Percentiles rank a stretch among this genome's conserved stretches.
phyloP scores from a whole-genome alignment of 2,113 vertebrate genomes.

The Megaceryle torquata region DNA sequence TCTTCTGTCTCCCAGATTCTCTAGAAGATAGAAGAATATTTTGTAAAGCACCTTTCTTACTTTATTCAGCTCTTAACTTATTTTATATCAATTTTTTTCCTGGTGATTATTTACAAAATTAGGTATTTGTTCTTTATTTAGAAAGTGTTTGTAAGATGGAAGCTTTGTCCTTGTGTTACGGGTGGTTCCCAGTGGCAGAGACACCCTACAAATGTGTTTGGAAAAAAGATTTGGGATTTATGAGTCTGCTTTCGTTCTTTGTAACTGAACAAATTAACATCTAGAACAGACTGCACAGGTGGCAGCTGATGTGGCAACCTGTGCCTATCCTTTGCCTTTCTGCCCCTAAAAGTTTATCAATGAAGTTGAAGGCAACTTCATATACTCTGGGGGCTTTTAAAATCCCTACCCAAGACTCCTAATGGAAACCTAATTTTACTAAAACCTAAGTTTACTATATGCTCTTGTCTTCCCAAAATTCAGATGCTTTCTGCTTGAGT shows the following conservation, averaged over 20 bases:
- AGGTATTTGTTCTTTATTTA: not conserved
- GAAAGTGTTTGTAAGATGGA: not conserved
- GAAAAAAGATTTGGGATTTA: not conserved
- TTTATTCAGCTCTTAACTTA: not conserved
- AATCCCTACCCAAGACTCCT: not conserved
- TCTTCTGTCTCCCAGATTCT: not conserved
- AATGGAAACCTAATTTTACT: not conserved
- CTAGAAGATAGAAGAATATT: not conserved
- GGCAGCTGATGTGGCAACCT: not conserved
- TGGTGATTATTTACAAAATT: not conserved
- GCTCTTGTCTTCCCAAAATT: not conserved
- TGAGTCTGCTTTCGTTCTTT: not conserved
- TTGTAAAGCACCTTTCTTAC: not conserved
- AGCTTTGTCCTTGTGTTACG: not conserved
- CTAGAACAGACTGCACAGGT: not conserved
- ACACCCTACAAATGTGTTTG: not conserved
- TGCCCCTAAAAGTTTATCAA: not conserved
- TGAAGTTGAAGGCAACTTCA: not conserved
- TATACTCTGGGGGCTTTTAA: not conserved
- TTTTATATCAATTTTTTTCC: fast-evolving
- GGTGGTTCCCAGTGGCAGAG: not conserved
- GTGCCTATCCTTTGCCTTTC: not conserved
- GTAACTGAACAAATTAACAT: not conserved
- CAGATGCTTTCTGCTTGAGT: not conserved
- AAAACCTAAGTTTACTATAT: not conserved